These are phyloP conservation scores for cattle (Bos taurus) DNA, from an alignment of 2,113 vertebrate species.

Conservation along the genomic window ARS-UCD2.0 NC_037335.1:55090501-55091000, in stretches of 20 bases:
- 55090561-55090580: not conserved
- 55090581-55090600: not conserved
- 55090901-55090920: not conserved
- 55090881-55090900: constrained; percentile 17
- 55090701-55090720: not conserved
- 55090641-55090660: not conserved
- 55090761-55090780: not conserved
- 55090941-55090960: not conserved
- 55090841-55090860: not conserved
- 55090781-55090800: not conserved
- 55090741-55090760: not conserved
- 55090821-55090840: not conserved
- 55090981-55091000: not conserved
- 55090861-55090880: not conserved
- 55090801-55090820: not conserved
- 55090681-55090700: not conserved
- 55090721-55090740: not conserved
- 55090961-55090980: not conserved
- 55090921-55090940: not conserved
- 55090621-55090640: not conserved
- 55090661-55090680: not conserved
- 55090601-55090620: not conserved
- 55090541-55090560: not conserved
- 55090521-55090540: not conserved
- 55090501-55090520: not conserved